Evolutionary conservation across 2,888 invertebrate species (phyloP), one percentile per base, ranked within the genome.

Genomic region (Eilema caniola): DNA sequence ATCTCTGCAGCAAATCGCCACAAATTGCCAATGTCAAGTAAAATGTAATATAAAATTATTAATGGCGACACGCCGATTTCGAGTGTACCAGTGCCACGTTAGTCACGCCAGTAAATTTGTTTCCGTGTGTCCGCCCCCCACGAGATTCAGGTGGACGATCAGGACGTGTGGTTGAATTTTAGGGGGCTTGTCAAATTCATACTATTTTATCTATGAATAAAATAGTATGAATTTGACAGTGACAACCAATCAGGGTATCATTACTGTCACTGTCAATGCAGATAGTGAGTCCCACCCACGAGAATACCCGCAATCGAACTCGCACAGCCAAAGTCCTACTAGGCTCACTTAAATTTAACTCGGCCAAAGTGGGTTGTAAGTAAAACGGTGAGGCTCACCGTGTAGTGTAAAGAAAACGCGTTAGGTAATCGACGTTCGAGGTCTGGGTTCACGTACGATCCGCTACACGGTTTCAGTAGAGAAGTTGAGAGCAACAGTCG

Each of bases 401-500:
- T 74, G 73, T 74, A 73, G 66, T 75, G 73, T 75, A 74, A 74
- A 76, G 81, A 78, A 83, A 79, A 83, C 76, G 74, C 79, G 82
- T 84, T 76, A 78, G 82, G 83, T 81, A 84, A 84, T 85, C 83
- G 85, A 80, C 61, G 16, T 53, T 53, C 53, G 53, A 53, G 77
- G 73, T 75, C 72, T 77, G 74, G 69, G 74, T 78, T 74, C 82
- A 74, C 69, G 73, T 77, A 76, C 82, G 77, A 82, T 82, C 79
- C 74, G 75, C 73, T 74, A 74, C 77, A 74, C 70, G 72, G 72
- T 73, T 79, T 72, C 77, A 73, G 78, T 71, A 74, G 71, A 83
- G 78, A 85, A 88, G 81, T 86, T 84, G 84, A 76, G 81, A 78
- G 83, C 75, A 86, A 87, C 87, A 87, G 83, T 88, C 90, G 86